phyloP scores from a whole-genome alignment of 2,888 invertebrate genomes.

The Sialis lutaria region DNA sequence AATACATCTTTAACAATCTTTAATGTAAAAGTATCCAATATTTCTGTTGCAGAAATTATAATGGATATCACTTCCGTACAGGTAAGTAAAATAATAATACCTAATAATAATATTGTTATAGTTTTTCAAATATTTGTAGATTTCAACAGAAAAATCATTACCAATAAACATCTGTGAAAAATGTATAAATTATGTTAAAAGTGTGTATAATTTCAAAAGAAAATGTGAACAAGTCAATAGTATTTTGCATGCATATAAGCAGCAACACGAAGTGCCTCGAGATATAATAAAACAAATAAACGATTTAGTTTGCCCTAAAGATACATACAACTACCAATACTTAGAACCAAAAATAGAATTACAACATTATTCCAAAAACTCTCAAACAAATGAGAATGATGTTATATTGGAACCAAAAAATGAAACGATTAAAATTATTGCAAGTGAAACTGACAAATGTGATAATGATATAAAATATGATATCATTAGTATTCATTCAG shows the following conservation, averaged over 20 bases:
- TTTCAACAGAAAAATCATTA: not conserved
- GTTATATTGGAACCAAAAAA: not conserved
- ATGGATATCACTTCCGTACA: not conserved
- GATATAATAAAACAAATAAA: not conserved
- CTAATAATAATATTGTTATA: not conserved
- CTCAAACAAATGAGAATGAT: not conserved
- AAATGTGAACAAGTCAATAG: constrained; percentile 3
- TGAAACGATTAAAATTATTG: not conserved
- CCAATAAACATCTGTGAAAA: constrained; percentile 3
- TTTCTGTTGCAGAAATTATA: constrained; percentile 1
- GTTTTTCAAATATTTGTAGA: not conserved
- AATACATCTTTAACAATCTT: not conserved
- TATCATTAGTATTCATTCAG: no score
- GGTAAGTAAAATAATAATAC: not conserved
- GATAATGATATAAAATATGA: no score
- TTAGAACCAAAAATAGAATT: not conserved
- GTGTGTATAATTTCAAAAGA: constrained; percentile 1
- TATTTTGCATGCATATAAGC: not conserved
- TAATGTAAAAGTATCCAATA: not conserved
- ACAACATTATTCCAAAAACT: not conserved
- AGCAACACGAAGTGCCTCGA: not conserved
- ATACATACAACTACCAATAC: no score
- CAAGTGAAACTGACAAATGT: no score
- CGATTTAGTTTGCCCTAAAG: no score
- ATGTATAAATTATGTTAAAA: not conserved